A percentile compares a stretch with the other conserved stretches of the same genome.
phyloP scores from a whole-genome alignment of 2,888 invertebrate species.

The Tinea trinotella region DNA sequence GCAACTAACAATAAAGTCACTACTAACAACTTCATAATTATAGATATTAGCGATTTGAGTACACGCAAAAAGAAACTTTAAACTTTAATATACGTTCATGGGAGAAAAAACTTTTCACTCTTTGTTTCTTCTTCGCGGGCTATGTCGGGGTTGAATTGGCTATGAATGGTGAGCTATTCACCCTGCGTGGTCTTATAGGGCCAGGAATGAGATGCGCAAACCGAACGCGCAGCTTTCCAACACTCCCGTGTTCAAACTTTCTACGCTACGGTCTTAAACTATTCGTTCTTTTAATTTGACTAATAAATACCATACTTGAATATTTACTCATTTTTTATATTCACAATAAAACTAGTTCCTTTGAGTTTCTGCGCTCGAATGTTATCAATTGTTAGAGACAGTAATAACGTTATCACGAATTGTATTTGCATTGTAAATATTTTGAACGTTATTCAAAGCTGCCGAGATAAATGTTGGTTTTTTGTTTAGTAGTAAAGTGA shows the following conservation, averaged over 20 bases:
- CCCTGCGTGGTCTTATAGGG: slow-evolving; percentile 55
- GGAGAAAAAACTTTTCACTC: slow-evolving; percentile 25
- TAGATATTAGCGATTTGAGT: too few species aligned
- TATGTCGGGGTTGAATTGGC: slow-evolving; percentile 40
- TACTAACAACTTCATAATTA: slow-evolving; percentile 46
- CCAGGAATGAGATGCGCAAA: slow-evolving; percentile 54
- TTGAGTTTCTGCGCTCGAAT: slow-evolving; percentile 13
- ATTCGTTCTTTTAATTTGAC: not conserved
- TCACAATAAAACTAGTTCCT: not conserved
- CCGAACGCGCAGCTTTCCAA: slow-evolving; percentile 20
- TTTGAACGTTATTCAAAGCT: slow-evolving; percentile 32
- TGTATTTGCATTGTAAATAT: slow-evolving; percentile 52
- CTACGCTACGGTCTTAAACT: not conserved
- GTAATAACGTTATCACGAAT: not conserved
- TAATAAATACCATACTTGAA: slow-evolving; percentile 3
- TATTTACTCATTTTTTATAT: slow-evolving; percentile 5
- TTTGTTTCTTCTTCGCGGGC: slow-evolving; percentile 30
- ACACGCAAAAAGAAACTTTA: not conserved
- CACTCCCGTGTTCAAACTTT: not conserved
- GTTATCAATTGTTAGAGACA: slow-evolving; percentile 11
- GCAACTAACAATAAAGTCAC: slow-evolving; percentile 40
- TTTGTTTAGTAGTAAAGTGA: slow-evolving; percentile 12
- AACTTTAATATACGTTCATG: slow-evolving; percentile 17
- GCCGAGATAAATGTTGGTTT: slow-evolving; percentile 3
- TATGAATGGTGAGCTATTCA: slow-evolving; percentile 54